Percentiles rank a stretch among this genome's conserved stretches.
phyloP scores from a whole-genome alignment of 2,797 vertebrate species.

The Nyctalus aviator region DNA sequence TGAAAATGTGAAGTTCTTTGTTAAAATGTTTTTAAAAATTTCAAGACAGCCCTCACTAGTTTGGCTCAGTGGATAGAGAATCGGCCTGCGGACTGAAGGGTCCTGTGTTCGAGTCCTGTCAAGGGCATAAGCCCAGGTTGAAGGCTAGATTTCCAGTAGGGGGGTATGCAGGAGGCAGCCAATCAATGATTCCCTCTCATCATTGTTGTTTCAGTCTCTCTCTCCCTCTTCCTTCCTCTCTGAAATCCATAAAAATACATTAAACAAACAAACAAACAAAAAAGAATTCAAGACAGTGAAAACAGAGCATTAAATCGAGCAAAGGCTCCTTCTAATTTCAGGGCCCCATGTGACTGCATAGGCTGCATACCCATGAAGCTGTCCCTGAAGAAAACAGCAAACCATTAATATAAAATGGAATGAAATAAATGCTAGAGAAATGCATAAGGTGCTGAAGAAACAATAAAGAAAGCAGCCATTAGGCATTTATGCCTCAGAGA shows the following conservation, averaged over 20 bases:
- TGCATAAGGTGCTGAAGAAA: not conserved
- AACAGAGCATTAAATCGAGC: not conserved
- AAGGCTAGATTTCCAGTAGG: not conserved
- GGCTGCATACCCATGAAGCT: not conserved
- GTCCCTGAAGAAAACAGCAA: conserved; percentile 13
- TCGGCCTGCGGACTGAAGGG: not conserved
- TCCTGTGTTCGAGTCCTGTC: not conserved
- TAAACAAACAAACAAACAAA: not conserved
- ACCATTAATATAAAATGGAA: not conserved
- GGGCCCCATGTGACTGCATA: not conserved
- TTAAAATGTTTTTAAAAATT: not conserved
- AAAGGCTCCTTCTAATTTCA: not conserved
- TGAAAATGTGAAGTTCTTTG: not conserved
- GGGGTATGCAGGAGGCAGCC: not conserved
- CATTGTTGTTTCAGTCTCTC: not conserved
- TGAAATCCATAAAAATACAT: not conserved
- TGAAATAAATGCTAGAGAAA: conserved; percentile 3
- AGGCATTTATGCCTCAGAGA: not conserved
- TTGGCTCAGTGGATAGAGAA: not conserved
- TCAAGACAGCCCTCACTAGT: not conserved
- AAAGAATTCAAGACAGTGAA: not conserved
- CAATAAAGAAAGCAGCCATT: not conserved
- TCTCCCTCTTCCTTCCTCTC: not conserved
- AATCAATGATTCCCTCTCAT: not conserved
- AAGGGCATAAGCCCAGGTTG: not conserved